phyloP scores from a whole-genome alignment of 2,797 vertebrate species.

The Anniella stebbinsi region DNA sequence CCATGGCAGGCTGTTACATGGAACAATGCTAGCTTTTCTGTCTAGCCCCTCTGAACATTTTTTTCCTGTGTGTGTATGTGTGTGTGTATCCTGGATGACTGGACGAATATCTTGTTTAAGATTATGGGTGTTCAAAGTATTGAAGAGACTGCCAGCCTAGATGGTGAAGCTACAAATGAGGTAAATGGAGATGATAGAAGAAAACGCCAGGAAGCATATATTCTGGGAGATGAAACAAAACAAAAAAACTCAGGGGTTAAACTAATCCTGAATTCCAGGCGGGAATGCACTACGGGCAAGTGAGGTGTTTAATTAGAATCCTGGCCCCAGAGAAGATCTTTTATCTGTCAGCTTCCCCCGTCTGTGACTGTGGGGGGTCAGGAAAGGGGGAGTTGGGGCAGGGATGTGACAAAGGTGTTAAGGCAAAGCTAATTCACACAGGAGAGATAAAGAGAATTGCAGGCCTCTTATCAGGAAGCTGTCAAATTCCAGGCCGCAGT shows the following conservation, averaged over 20 bases:
- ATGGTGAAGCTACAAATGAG: accelerated
- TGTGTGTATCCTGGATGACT: background rate
- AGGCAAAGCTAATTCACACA: slow-evolving; percentile 76
- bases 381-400: slow-evolving; percentile 37
- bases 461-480: slow-evolving; percentile 79
- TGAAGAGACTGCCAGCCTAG: background rate
- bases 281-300: slow-evolving; percentile 4
- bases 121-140: slow-evolving; percentile 3
- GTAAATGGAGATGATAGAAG: slow-evolving; percentile 10
- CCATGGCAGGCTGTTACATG: background rate
- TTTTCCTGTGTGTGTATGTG: background rate
- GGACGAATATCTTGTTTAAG: background rate
- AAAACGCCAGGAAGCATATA: accelerated
- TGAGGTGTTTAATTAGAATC: slow-evolving; percentile 63
- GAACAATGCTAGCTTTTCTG: background rate
- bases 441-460: slow-evolving; percentile 79
- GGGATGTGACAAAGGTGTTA: slow-evolving; percentile 67
- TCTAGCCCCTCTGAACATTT: background rate
- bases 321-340: slow-evolving; percentile 54
- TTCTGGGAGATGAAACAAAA: background rate
- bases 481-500: slow-evolving; percentile 73
- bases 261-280: slow-evolving; percentile 4
- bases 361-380: slow-evolving; percentile 65
- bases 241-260: slow-evolving; percentile 29
- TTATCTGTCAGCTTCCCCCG: slow-evolving; percentile 64